These are phyloP conservation scores for Benthosema pterotum DNA, from an alignment of 2,797 vertebrate genomes.

Conservation along the genomic window DNA sequence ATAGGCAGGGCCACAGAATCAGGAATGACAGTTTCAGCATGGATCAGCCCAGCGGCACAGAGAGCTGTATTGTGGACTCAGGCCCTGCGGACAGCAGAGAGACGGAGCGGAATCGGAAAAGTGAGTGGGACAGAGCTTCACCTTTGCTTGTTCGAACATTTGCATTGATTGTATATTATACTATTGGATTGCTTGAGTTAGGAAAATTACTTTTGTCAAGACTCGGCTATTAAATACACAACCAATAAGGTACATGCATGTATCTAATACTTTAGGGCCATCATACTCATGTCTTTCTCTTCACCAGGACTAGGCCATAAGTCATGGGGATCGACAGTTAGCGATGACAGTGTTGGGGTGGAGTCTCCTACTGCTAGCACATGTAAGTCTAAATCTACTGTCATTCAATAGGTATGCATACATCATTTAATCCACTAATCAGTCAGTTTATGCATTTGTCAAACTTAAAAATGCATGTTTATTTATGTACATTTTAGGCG, in stretches of 20 bases:
- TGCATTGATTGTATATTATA: neutral
- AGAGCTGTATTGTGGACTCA: constrained; percentile 60
- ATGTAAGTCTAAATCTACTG: constrained; percentile 62
- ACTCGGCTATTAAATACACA: neutral
- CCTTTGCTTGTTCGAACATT: neutral
- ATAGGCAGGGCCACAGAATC: constrained; percentile 68
- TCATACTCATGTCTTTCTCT: neutral
- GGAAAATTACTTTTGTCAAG: neutral
- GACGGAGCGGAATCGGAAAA: constrained; percentile 70
- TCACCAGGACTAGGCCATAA: constrained; percentile 89
- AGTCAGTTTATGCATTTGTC: neutral
- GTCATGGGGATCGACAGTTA: constrained; percentile 88
- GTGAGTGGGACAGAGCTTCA: constrained; percentile 64
- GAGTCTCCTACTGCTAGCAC: constrained; percentile 77
- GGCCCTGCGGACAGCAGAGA: constrained; percentile 46
- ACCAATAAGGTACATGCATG: neutral
- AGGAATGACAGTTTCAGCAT: constrained; percentile 87
- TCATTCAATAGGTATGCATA: neutral
- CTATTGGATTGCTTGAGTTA: neutral
- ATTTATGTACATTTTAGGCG: constrained; percentile 70
- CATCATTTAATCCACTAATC: neutral
- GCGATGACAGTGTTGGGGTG: constrained; percentile 82
- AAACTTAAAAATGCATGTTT: neutral
- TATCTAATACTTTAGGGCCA: neutral
- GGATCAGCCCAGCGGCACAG: constrained; percentile 46